Evolutionary conservation across 1,140 invertebrate species (phyloP).

Genomic region (Ptiloglossa arizonensis): DNA sequence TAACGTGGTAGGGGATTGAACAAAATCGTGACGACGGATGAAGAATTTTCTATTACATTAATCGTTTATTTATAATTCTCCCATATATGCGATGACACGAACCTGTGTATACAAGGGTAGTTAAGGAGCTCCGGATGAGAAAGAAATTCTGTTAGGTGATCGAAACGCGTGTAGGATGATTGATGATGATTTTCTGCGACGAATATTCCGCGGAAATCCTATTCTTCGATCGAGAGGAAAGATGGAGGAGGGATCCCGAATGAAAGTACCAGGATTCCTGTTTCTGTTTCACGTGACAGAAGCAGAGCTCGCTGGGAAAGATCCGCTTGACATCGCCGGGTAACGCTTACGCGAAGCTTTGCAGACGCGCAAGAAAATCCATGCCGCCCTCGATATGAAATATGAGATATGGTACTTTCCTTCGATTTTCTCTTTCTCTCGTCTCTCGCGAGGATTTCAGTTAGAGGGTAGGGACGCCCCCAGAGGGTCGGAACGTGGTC

Average conservation of each 20-base stretch:
- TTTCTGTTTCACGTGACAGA: constrained; percentile 23
- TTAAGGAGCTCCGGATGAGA: too few relatives aligned
- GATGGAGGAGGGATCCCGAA: constrained; percentile 1
- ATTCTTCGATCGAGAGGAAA: constrained; percentile 6
- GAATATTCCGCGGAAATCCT: background rate
- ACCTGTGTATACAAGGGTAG: too few relatives aligned
- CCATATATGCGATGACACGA: too few relatives aligned
- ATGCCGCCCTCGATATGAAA: constrained; percentile 78
- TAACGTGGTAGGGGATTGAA: too few relatives aligned
- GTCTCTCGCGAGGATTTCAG: constrained; percentile 76
- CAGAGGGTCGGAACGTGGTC: constrained; percentile 75
- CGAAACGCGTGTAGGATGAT: too few relatives aligned
- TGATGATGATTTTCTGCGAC: background rate
- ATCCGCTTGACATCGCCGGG: constrained; percentile 77
- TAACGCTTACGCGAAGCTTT: constrained; percentile 76
- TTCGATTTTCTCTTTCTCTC: constrained; percentile 64
- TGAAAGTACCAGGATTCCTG: constrained; percentile 24
- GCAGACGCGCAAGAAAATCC: constrained; percentile 77
- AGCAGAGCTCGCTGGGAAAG: constrained; percentile 13
- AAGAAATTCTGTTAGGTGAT: too few relatives aligned
- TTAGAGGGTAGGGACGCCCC: constrained; percentile 71
- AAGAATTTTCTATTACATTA: too few relatives aligned
- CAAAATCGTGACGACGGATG: too few relatives aligned
- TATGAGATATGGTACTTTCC: constrained; percentile 76
- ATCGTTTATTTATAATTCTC: too few relatives aligned